Percentiles rank a stretch among this genome's conserved stretches.
phyloP scores from a whole-genome alignment of 2,888 invertebrate genomes.

The Tetragonisca angustula region DNA sequence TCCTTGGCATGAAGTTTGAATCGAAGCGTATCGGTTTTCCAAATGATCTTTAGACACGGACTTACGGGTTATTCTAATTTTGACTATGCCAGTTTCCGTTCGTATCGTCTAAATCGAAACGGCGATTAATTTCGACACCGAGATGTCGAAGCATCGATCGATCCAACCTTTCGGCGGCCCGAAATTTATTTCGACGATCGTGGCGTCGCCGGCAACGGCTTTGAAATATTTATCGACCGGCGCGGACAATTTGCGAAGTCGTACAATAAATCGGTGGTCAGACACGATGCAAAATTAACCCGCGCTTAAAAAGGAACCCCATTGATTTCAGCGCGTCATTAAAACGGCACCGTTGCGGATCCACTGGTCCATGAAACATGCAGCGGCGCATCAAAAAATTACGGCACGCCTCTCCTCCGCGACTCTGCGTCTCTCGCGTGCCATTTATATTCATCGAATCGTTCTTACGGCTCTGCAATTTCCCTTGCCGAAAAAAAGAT shows the following conservation, averaged over 20 bases:
- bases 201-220: background rate
- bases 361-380: background rate
- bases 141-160: background rate
- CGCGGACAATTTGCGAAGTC: background rate
- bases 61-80: background rate
- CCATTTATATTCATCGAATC: slow-evolving; percentile 9
- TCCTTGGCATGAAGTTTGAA: background rate
- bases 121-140: background rate
- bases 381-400: background rate
- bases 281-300: background rate
- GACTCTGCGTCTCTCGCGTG: background rate
- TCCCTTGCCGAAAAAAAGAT: background rate
- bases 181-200: background rate
- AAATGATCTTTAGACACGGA: background rate
- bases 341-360: background rate
- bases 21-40: background rate
- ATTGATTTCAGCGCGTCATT: slow-evolving; percentile 1
- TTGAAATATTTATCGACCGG: background rate
- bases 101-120: background rate
- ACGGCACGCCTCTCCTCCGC: background rate
- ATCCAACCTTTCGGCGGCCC: background rate
- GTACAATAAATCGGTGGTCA: background rate
- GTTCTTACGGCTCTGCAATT: background rate
- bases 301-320: background rate
- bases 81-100: too few relatives aligned